Percentiles rank a stretch among this genome's conserved stretches.
Evolutionary conservation across 2,113 vertebrate genomes (phyloP).

Genomic region (Cinclus mexicanus): DNA sequence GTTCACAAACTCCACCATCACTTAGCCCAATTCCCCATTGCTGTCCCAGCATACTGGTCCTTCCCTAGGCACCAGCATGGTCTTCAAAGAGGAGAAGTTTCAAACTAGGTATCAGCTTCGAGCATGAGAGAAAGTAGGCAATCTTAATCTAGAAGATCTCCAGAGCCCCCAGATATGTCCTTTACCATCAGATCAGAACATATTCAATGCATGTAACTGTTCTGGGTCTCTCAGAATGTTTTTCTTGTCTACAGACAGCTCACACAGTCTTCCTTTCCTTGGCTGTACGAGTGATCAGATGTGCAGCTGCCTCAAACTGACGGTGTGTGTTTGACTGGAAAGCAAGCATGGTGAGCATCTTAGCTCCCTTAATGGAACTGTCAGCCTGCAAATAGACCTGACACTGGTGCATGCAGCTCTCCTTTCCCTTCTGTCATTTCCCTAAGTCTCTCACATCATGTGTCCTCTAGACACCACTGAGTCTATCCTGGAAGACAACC

Average conservation of each 20-base stretch:
- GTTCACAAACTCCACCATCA: neutral
- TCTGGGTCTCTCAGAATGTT: neutral
- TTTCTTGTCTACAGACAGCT: neutral
- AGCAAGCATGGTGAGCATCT: neutral
- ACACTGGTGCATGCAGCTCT: neutral
- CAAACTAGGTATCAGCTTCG: neutral
- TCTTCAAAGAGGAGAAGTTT: neutral
- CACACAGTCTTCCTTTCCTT: neutral
- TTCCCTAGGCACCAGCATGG: fast-evolving
- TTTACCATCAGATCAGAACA: neutral
- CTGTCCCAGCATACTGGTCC: neutral
- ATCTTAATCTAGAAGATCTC: neutral
- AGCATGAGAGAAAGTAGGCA: neutral
- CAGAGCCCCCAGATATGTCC: neutral
- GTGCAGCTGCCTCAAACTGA: neutral
- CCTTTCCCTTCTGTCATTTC: neutral
- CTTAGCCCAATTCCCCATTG: neutral
- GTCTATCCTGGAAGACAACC: neutral
- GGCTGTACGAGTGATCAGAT: neutral
- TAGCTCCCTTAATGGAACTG: neutral
- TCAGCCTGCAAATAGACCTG: neutral
- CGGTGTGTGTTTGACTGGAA: neutral
- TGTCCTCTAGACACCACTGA: neutral
- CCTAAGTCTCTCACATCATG: neutral
- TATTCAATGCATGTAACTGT: neutral